Conservation (phyloP, 1,140 invertebrate species). For the Euglossa dilemma region DNA sequence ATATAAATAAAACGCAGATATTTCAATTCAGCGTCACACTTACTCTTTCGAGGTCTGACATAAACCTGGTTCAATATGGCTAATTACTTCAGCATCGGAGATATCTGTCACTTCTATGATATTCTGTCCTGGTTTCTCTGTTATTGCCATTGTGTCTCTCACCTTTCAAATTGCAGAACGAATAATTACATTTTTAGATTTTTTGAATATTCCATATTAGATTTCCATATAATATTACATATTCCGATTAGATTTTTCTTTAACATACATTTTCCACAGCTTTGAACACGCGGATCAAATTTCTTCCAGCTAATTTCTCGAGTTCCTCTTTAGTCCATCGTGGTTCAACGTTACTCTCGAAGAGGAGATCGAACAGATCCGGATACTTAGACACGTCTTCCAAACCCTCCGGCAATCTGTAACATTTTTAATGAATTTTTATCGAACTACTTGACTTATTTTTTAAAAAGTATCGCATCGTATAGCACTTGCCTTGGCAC, state of each 20-base stretch:
- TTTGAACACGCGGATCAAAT: conserved; percentile 87
- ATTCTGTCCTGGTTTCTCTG: conserved; percentile 61
- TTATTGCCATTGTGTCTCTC: conserved; percentile 56
- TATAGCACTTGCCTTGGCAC: conserved; percentile 80
- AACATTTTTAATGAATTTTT: conserved; percentile 43
- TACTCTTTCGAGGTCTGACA: conserved; percentile 74
- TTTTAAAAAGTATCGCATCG: not conserved
- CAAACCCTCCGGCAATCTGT: conserved; percentile 84
- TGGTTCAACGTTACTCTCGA: conserved; percentile 76
- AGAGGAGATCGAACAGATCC: conserved; percentile 84
- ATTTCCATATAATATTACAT: too few species aligned
- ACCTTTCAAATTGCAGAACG: conserved; percentile 53
- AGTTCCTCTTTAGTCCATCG: conserved; percentile 87
- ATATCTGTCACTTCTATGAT: conserved; percentile 66
- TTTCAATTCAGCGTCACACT: conserved; percentile 30
- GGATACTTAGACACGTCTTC: conserved; percentile 89
- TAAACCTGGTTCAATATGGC: conserved; percentile 59
- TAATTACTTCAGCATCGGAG: conserved; percentile 57
- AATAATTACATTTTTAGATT: not conserved
- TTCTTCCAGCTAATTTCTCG: conserved; percentile 87
- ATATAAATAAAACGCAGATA: not conserved
- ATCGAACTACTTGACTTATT: not conserved
- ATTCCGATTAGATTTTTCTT: conserved; percentile 1
- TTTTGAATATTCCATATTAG: not conserved
- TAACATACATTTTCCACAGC: conserved; percentile 86